Conservation (phyloP, 2,797 vertebrate species). For the Sebastes variabilis region DNA sequence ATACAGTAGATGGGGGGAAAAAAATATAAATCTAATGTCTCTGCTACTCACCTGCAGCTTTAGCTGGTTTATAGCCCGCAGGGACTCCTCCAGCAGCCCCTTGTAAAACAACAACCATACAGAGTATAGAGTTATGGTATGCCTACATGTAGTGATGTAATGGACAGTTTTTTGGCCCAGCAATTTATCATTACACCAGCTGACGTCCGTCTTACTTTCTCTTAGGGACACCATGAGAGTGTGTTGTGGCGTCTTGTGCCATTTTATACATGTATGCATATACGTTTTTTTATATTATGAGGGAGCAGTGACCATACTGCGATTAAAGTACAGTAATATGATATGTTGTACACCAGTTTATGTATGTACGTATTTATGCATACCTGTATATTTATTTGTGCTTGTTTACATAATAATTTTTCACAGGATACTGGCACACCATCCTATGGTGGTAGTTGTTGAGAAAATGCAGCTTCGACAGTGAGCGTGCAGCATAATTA, state of each 20-base stretch:
- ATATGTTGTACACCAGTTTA: too few relatives aligned
- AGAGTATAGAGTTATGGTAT: conserved; percentile 40
- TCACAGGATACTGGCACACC: too few relatives aligned
- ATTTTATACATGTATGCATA: background rate
- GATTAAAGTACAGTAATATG: background rate
- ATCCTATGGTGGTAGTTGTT: background rate
- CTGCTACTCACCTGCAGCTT: conserved; percentile 78
- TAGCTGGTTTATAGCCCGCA: conserved; percentile 81
- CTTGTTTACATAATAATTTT: too few relatives aligned
- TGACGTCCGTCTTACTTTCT: background rate
- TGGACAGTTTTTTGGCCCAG: conserved; percentile 9
- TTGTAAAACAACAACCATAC: conserved; percentile 66
- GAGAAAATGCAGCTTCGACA: background rate
- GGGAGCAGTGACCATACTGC: background rate
- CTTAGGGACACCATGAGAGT: background rate
- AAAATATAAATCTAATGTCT: conserved; percentile 27
- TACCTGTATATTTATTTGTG: too few relatives aligned
- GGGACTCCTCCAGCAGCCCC: conserved; percentile 76
- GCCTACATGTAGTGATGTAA: conserved; percentile 26
- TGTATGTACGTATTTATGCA: too few relatives aligned
- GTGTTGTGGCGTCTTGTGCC: background rate
- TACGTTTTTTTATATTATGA: background rate
- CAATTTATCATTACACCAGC: conserved; percentile 14
- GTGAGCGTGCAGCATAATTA: background rate
- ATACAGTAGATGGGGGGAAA: background rate